These are phyloP conservation scores for Gambusia holbrooki DNA, from an alignment of 2,113 vertebrate genomes.

Conservation along the genomic window DNA sequence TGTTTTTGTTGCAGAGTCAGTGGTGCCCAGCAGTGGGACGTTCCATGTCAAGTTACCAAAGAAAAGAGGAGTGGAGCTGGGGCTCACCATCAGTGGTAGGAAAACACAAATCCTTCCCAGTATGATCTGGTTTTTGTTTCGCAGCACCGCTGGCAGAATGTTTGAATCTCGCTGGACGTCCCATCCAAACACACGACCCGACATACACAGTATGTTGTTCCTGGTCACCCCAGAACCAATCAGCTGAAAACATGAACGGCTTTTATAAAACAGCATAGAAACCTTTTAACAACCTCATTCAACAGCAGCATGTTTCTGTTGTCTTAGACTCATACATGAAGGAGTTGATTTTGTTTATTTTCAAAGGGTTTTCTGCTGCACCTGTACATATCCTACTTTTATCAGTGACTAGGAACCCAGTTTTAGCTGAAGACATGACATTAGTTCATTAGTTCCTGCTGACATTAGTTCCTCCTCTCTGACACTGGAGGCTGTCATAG, in stretches of 20 bases:
- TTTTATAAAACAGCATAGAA: conserved; percentile 13
- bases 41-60: conserved; percentile 98
- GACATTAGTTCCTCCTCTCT: no score
- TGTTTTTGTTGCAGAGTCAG: conserved; percentile 83
- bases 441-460: no score
- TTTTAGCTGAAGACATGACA: no score
- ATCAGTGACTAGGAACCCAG: no score
- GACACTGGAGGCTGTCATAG: no score
- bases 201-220: not conserved
- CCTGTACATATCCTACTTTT: no score
- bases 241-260: not conserved
- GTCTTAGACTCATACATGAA: no score
- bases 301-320: no score
- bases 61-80: conserved; percentile 95
- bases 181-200: not conserved
- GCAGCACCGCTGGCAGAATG: conserved; percentile 17
- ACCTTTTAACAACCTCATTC: not conserved
- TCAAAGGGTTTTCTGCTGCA: no score
- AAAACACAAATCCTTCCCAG: conserved; percentile 2
- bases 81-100: conserved; percentile 92
- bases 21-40: conserved; percentile 96
- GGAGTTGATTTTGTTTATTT: no score
- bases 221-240: not conserved
- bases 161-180: conserved; percentile 26
- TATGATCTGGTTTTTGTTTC: conserved; percentile 29